phyloP scores from a whole-genome alignment of 2,113 vertebrate species.

The Archocentrus centrarchus region DNA sequence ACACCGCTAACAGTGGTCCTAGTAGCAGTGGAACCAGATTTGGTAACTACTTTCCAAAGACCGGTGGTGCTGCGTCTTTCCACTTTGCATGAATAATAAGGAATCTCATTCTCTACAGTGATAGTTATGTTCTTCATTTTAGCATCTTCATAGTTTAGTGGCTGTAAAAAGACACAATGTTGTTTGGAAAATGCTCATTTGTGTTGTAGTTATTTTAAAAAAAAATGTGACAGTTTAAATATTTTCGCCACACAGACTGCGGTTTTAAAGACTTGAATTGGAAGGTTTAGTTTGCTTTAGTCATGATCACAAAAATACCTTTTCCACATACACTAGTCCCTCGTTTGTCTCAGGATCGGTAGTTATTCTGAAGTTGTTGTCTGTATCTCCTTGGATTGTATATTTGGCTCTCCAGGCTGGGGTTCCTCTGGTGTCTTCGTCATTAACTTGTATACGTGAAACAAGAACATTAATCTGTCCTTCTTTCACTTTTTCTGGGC shows the following conservation, averaged over 20 bases:
- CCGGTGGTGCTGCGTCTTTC: accelerated
- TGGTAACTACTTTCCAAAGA: slow-evolving; percentile 56
- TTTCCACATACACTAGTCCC: slow-evolving; percentile 65
- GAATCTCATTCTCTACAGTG: slow-evolving; percentile 64
- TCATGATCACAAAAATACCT: slow-evolving; percentile 48
- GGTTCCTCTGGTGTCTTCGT: slow-evolving; percentile 60
- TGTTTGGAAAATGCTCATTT: background rate
- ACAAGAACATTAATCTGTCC: slow-evolving; percentile 34
- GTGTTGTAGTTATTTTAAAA: no score
- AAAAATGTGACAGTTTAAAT: background rate
- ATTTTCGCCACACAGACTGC: background rate
- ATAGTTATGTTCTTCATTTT: slow-evolving; percentile 50
- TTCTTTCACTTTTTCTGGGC: slow-evolving; percentile 54
- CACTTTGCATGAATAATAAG: slow-evolving; percentile 65
- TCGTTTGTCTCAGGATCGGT: slow-evolving; percentile 75
- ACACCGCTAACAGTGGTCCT: accelerated
- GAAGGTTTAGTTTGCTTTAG: background rate
- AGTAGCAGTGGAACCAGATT: background rate
- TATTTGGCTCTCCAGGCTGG: slow-evolving; percentile 69
- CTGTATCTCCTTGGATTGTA: slow-evolving; percentile 60
- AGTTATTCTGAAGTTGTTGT: slow-evolving; percentile 59
- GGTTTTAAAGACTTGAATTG: background rate
- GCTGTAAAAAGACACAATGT: slow-evolving; percentile 32
- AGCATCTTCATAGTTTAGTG: slow-evolving; percentile 59
- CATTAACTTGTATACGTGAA: slow-evolving; percentile 58